A percentile compares a stretch with the other conserved stretches of the same genome.
Evolutionary conservation across 2,113 vertebrate genomes (phyloP).

Genomic region (Cryptotis parvus): DNA sequence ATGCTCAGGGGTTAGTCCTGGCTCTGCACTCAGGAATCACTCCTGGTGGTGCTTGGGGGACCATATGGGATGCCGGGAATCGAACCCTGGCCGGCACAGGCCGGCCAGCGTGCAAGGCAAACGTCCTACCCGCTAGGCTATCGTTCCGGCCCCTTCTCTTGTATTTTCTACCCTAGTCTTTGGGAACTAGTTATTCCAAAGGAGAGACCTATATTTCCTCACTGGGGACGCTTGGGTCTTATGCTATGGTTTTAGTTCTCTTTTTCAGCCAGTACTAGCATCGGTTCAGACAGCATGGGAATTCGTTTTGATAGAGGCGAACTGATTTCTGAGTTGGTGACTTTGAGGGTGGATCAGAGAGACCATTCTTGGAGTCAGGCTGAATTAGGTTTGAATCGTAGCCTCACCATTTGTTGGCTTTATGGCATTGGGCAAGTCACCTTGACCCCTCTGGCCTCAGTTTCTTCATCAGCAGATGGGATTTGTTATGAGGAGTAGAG

Average conservation of each 20-base stretch:
- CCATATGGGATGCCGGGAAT: too few relatives aligned
- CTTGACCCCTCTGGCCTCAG: slow-evolving; percentile 22
- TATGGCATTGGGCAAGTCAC: not conserved
- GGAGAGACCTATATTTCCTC: not conserved
- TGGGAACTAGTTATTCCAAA: slow-evolving; percentile 43
- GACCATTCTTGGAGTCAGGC: slow-evolving; percentile 8
- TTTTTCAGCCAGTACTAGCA: not conserved
- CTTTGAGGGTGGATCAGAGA: slow-evolving; percentile 19
- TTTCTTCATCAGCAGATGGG: slow-evolving; percentile 47
- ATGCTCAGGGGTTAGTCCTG: too few relatives aligned
- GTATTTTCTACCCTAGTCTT: slow-evolving; percentile 29
- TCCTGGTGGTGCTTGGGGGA: too few relatives aligned
- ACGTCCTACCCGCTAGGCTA: too few relatives aligned
- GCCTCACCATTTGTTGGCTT: not conserved
- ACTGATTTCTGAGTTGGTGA: slow-evolving; percentile 8
- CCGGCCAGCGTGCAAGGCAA: too few relatives aligned
- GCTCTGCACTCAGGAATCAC: too few relatives aligned
- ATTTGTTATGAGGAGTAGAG: slow-evolving; percentile 35
- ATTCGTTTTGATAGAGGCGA: not conserved
- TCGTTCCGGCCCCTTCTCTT: too few relatives aligned
- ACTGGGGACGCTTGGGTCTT: not conserved
- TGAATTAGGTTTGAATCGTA: not conserved
- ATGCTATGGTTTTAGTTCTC: not conserved
- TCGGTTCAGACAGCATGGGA: not conserved
- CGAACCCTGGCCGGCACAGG: too few relatives aligned